These are phyloP conservation scores for Epizoanthus scotinus DNA, from an alignment of 92 coral and sea anemone genomes.

Conservation along the genomic window DNA sequence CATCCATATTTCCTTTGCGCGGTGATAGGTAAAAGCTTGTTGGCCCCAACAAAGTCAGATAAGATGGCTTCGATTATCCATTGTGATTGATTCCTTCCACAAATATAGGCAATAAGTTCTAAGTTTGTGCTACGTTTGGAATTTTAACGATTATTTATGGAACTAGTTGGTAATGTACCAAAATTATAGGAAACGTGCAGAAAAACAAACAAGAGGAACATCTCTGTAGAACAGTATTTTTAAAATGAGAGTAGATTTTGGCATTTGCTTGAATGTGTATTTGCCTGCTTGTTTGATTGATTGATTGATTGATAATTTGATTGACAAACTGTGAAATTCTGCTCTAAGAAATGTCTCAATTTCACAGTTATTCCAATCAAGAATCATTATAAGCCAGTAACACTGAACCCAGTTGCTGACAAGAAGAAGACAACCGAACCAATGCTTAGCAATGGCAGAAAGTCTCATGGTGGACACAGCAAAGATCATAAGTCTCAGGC, in stretches of 20 bases:
- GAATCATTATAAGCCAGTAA: conserved; percentile 81
- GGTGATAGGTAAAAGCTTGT: too few relatives aligned
- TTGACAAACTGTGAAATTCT: not conserved
- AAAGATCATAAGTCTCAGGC: conserved; percentile 28
- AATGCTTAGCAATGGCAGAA: not conserved
- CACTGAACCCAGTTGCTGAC: conserved; percentile 54
- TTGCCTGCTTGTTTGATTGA: not conserved
- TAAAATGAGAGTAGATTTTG: too few relatives aligned
- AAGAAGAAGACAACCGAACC: conserved; percentile 9
- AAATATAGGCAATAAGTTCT: too few relatives aligned
- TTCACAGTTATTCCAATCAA: conserved; percentile 85
- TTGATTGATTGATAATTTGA: not conserved
- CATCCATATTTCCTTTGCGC: too few relatives aligned
- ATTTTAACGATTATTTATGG: too few relatives aligned
- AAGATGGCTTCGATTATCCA: too few relatives aligned
- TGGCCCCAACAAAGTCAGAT: too few relatives aligned
- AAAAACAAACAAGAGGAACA: not conserved
- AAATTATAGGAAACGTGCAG: too few relatives aligned
- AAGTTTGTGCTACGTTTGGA: too few relatives aligned
- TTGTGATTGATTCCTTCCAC: too few relatives aligned
- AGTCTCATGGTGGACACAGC: conserved; percentile 16
- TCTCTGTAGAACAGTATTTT: not conserved
- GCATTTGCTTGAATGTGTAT: too few relatives aligned
- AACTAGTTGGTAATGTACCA: too few relatives aligned
- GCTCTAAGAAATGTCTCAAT: not conserved